These are phyloP conservation scores for Periparus ater DNA, from an alignment of 2,797 vertebrate species.

Conservation along the genomic window DNA sequence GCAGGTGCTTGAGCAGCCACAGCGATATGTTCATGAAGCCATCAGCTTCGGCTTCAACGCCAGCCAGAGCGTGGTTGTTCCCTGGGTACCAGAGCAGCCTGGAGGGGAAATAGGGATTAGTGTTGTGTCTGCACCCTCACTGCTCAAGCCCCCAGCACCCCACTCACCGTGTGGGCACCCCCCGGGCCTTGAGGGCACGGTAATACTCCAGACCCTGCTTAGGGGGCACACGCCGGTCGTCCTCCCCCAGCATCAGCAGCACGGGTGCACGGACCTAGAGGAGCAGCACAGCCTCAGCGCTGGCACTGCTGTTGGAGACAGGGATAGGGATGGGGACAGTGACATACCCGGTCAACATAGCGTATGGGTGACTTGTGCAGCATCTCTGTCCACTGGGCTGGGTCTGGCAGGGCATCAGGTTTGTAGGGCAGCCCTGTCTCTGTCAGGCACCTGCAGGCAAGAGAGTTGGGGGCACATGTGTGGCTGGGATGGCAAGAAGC, in stretches of 20 bases:
- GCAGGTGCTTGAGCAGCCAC: conserved; percentile 87
- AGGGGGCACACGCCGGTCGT: conserved; percentile 90
- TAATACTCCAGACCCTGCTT: conserved; percentile 95
- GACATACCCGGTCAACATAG: conserved; percentile 78
- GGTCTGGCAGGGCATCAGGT: conserved; percentile 75
- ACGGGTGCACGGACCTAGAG: conserved; percentile 88
- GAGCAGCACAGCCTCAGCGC: background rate
- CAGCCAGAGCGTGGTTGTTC: conserved; percentile 89
- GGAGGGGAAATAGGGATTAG: background rate
- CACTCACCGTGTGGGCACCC: conserved; percentile 86
- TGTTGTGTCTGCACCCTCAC: accelerated
- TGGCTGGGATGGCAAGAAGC: accelerated
- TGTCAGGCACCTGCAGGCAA: conserved; percentile 84
- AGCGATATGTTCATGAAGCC: conserved; percentile 90
- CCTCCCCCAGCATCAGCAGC: conserved; percentile 89
- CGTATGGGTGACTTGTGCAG: conserved; percentile 89
- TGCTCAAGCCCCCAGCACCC: background rate
- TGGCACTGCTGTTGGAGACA: accelerated
- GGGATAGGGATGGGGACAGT: background rate
- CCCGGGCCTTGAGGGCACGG: conserved; percentile 84
- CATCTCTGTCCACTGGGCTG: conserved; percentile 85
- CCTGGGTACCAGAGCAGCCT: conserved; percentile 93
- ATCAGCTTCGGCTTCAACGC: conserved; percentile 92
- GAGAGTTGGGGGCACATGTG: accelerated
- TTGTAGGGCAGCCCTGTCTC: conserved; percentile 84